Conservation (phyloP, 2,797 vertebrate species). For the Ptychadena robeensis region DNA sequence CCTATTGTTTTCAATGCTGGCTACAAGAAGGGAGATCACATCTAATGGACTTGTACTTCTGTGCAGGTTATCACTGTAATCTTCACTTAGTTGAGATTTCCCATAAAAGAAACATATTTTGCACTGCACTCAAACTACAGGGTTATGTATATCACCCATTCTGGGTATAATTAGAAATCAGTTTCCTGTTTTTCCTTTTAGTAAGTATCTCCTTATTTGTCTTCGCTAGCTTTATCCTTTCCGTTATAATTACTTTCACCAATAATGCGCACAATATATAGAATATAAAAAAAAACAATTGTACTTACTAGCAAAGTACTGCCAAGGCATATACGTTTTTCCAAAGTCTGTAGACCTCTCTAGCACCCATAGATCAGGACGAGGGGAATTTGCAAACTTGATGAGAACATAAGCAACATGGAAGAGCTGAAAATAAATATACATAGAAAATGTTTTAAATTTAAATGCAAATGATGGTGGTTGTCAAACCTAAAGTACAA, state of each 20-base stretch:
- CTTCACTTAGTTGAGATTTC: no score
- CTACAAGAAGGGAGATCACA: no score
- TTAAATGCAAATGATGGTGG: background rate
- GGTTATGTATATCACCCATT: no score
- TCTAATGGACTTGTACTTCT: no score
- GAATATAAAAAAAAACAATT: background rate
- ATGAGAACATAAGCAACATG: slow-evolving; percentile 92
- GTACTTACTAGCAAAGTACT: slow-evolving; percentile 94
- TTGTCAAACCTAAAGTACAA: background rate
- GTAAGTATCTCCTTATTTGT: no score
- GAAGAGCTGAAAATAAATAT: slow-evolving; percentile 83
- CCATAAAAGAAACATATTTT: no score
- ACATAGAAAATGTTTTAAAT: background rate
- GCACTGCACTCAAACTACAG: no score
- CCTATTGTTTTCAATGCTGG: no score
- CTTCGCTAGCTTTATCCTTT: no score
- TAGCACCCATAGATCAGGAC: slow-evolving; percentile 92
- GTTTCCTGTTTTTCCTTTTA: no score
- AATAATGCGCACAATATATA: background rate
- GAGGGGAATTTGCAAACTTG: slow-evolving; percentile 95
- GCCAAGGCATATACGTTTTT: slow-evolving; percentile 87
- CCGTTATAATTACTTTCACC: background rate
- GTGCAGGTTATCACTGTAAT: no score
- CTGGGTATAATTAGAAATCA: no score
- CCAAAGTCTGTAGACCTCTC: slow-evolving; percentile 90